Evolutionary conservation across 2,797 vertebrate genomes (phyloP).

Genomic region (Pipistrellus kuhlii): DNA sequence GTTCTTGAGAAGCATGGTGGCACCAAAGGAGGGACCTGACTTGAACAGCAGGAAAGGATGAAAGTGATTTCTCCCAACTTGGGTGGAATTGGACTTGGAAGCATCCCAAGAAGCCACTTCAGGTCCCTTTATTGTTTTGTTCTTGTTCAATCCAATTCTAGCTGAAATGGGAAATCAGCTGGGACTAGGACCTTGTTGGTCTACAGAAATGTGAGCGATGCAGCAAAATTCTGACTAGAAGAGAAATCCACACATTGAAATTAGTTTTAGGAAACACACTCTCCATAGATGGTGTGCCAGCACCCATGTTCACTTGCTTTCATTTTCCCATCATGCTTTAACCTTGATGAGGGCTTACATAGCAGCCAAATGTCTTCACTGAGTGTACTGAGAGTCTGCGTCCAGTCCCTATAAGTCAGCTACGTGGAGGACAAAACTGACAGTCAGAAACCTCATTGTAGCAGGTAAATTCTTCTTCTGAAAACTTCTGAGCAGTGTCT

Average conservation of each 20-base stretch:
- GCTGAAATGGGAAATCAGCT: background rate
- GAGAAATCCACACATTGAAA: background rate
- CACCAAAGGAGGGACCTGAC: background rate
- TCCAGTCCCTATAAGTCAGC: background rate
- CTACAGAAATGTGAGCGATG: background rate
- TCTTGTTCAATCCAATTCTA: background rate
- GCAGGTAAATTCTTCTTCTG: background rate
- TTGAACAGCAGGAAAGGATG: background rate
- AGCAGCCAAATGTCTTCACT: background rate
- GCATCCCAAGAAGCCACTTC: background rate
- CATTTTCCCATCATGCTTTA: background rate
- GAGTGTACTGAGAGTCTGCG: background rate
- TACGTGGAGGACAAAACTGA: background rate
- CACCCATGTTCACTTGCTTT: background rate
- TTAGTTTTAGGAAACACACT: background rate
- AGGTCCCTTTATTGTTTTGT: background rate
- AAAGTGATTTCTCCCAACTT: background rate
- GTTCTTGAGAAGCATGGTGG: background rate
- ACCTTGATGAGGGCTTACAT: background rate
- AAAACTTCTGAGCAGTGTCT: background rate
- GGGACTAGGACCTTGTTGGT: background rate
- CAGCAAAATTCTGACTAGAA: slow-evolving; percentile 13
- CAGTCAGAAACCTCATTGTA: background rate
- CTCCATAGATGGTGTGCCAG: background rate
- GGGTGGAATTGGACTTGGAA: background rate